Evolutionary conservation across 2,797 vertebrate species (phyloP).

Genomic region (Distichodus sexfasciatus): DNA sequence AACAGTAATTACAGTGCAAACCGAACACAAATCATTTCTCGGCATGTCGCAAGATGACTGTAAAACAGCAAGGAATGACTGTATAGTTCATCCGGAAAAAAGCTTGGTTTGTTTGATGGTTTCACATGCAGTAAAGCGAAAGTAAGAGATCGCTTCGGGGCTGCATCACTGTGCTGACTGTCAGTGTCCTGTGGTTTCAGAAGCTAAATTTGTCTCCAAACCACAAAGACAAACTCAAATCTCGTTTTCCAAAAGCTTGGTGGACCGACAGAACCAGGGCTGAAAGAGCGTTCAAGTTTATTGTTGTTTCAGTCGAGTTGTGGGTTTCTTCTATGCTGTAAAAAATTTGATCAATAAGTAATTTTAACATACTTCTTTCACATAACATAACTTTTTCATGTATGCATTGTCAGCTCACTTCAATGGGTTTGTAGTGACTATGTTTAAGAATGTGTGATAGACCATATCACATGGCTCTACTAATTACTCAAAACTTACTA

Average conservation of each 20-base stretch:
- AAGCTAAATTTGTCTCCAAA: conserved; percentile 14
- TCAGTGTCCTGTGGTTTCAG: conserved; percentile 1
- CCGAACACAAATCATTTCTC: background rate
- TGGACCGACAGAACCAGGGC: background rate
- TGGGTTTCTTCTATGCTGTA: too few species aligned
- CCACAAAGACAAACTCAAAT: conserved; percentile 24
- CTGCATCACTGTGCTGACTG: background rate
- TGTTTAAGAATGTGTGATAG: too few species aligned
- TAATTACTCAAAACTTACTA: too few species aligned
- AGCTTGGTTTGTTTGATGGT: background rate
- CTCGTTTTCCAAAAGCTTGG: background rate
- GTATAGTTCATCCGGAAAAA: conserved; percentile 1
- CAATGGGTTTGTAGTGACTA: too few species aligned
- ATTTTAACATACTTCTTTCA: too few species aligned
- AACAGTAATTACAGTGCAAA: background rate
- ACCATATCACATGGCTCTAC: too few species aligned
- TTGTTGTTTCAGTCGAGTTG: background rate
- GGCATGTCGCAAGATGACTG: background rate
- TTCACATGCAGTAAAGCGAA: background rate
- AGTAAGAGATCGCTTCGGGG: background rate
- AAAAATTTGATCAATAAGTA: too few species aligned
- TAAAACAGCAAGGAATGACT: background rate
- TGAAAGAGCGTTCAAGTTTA: background rate
- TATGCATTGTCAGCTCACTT: too few species aligned
- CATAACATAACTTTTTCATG: too few species aligned